These are phyloP conservation scores for Meloe dianella DNA, from an alignment of 2,888 invertebrate species.

Conservation along the genomic window DNA sequence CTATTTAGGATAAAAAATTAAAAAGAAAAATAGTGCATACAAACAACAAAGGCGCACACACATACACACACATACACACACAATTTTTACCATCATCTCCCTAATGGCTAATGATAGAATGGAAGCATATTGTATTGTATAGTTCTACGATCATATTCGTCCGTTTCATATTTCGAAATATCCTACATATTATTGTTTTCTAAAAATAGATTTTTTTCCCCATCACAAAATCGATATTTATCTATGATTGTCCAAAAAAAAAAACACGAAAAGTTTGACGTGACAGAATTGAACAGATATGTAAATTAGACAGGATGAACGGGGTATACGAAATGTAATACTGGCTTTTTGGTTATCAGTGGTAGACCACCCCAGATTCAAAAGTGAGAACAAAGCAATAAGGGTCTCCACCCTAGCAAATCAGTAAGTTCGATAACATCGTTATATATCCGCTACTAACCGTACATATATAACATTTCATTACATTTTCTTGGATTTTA, in stretches of 20 bases:
- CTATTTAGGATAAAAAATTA: neutral
- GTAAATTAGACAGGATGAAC: conserved; percentile 48
- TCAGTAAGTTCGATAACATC: conserved; percentile 60
- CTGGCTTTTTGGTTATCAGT: conserved; percentile 57
- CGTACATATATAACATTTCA: conserved; percentile 43
- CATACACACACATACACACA: too few species aligned
- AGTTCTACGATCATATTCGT: neutral
- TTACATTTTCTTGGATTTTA: conserved; percentile 42
- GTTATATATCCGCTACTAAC: conserved; percentile 55
- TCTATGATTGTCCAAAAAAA: neutral
- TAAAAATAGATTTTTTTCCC: neutral
- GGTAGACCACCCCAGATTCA: conserved; percentile 59
- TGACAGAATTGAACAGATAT: conserved; percentile 36
- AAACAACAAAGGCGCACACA: conserved; percentile 2
- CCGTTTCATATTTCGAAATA: neutral
- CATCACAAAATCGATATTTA: neutral
- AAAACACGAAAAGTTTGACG: conserved; percentile 21
- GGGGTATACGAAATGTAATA: conserved; percentile 54
- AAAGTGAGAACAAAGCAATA: conserved; percentile 61
- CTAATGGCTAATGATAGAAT: conserved; percentile 8
- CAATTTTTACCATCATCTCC: neutral
- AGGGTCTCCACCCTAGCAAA: conserved; percentile 59
- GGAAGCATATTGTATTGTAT: conserved; percentile 1
- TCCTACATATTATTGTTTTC: neutral
- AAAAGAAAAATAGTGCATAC: neutral